A percentile compares a stretch with the other conserved stretches of the same genome.
Evolutionary conservation across 92 coral and sea anemone species (phyloP).

Genomic region (Epizoanthus rinbou): DNA sequence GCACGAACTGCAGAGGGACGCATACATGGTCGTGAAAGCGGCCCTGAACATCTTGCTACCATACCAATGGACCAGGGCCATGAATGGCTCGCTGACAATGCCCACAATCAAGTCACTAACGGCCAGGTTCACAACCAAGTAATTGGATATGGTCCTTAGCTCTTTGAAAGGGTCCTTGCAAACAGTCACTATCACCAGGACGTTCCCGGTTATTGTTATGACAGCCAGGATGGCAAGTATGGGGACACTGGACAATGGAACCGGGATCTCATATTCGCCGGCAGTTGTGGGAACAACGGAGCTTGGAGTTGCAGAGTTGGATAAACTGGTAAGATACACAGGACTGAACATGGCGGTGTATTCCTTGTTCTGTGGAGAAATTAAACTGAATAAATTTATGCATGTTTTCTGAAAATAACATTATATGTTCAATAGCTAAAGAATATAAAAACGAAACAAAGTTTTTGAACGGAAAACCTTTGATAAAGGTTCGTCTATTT

Average conservation of each 20-base stretch:
- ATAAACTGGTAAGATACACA: not conserved
- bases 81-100: conserved; percentile 50
- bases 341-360: not conserved
- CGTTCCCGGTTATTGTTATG: conserved; percentile 49
- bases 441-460: no score
- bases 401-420: no score
- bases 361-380: not conserved
- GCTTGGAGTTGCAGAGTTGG: not conserved
- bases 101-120: conserved; percentile 59
- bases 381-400: no score
- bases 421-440: no score
- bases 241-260: conserved; percentile 16
- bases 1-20: conserved; percentile 45
- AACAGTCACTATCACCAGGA: conserved; percentile 45
- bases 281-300: not conserved
- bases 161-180: conserved; percentile 64
- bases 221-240: conserved; percentile 25
- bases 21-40: conserved; percentile 39
- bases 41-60: conserved; percentile 27
- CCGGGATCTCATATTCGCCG: not conserved
- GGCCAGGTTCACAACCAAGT: conserved; percentile 60
- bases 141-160: conserved; percentile 57
- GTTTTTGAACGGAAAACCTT: no score
- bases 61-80: conserved; percentile 48
- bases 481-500: no score